These are phyloP conservation scores for Pitta sordida DNA, from an alignment of 2,113 vertebrate species.

Conservation along the genomic window DNA sequence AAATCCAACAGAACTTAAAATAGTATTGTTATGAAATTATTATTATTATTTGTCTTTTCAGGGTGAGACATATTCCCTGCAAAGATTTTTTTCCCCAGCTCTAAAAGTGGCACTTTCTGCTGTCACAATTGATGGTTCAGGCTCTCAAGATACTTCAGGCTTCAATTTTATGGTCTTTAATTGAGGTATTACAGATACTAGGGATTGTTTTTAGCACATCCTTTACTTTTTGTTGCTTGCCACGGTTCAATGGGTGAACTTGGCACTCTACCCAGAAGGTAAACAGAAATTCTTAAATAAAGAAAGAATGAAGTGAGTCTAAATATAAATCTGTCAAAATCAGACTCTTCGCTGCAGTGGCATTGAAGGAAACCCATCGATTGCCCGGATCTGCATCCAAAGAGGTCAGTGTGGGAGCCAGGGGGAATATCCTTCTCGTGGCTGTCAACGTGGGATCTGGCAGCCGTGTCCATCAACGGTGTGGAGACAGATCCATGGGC, in stretches of 20 bases:
- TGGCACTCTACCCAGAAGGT: not conserved
- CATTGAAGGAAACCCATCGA: not conserved
- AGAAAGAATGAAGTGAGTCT: not conserved
- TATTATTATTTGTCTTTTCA: not conserved
- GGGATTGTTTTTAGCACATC: not conserved
- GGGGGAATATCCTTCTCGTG: not conserved
- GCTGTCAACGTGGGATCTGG: not conserved
- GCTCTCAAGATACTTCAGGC: conserved; percentile 45
- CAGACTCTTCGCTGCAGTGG: not conserved
- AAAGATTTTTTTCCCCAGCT: not conserved
- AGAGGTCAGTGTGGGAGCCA: accelerated
- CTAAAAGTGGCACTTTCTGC: not conserved
- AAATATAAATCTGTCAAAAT: conserved; percentile 47
- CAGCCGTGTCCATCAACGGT: accelerated
- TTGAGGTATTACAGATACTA: conserved; percentile 42
- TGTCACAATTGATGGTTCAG: conserved; percentile 43
- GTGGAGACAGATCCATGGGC: not conserved
- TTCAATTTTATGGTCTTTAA: conserved; percentile 37
- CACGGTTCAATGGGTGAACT: not conserved
- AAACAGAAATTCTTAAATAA: conserved; percentile 17
- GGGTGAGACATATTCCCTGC: not conserved
- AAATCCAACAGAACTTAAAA: not conserved
- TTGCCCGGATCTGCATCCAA: not conserved
- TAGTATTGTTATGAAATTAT: not conserved
- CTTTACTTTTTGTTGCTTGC: conserved; percentile 31